These are phyloP conservation scores for Chrysaora quinquecirrha DNA, from an alignment of 30 jellyfish, hydroid and myxozoan genomes.

Conservation along the genomic window DNA sequence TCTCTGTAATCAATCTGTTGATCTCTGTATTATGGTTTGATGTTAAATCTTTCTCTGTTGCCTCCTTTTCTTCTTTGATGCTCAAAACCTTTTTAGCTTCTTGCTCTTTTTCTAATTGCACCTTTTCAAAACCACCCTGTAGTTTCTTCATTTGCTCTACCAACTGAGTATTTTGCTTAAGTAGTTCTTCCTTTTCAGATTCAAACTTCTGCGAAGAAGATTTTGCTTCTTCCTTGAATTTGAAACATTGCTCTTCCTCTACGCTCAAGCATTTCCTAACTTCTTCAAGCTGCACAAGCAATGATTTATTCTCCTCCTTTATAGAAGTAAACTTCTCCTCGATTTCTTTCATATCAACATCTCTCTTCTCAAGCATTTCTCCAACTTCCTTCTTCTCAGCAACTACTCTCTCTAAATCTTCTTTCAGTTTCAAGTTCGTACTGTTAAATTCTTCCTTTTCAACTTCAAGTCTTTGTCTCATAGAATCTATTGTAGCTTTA, in stretches of 20 bases:
- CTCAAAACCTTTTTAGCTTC: not conserved
- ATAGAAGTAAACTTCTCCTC: not conserved
- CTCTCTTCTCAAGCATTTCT: not conserved
- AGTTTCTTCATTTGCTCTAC: not conserved
- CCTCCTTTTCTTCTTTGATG: not conserved
- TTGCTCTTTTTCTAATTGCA: not conserved
- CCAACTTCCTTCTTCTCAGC: not conserved
- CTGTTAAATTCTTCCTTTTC: not conserved
- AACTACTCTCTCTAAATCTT: not conserved
- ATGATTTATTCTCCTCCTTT: not conserved
- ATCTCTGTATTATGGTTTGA: not conserved
- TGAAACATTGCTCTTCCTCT: too few species aligned
- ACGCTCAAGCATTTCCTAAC: too few species aligned
- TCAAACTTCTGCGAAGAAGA: not conserved
- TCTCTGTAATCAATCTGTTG: not conserved
- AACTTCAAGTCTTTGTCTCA: too few species aligned
- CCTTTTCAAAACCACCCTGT: not conserved
- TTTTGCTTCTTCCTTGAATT: not conserved
- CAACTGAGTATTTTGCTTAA: not conserved
- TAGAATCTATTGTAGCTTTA: too few species aligned
- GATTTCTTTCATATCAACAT: not conserved
- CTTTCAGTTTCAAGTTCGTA: constrained; percentile 9
- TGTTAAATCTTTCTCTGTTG: not conserved
- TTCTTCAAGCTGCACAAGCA: not conserved
- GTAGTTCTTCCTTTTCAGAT: not conserved